phyloP scores from a whole-genome alignment of 2,797 vertebrate species.

The Petrocephalus sullivani region DNA sequence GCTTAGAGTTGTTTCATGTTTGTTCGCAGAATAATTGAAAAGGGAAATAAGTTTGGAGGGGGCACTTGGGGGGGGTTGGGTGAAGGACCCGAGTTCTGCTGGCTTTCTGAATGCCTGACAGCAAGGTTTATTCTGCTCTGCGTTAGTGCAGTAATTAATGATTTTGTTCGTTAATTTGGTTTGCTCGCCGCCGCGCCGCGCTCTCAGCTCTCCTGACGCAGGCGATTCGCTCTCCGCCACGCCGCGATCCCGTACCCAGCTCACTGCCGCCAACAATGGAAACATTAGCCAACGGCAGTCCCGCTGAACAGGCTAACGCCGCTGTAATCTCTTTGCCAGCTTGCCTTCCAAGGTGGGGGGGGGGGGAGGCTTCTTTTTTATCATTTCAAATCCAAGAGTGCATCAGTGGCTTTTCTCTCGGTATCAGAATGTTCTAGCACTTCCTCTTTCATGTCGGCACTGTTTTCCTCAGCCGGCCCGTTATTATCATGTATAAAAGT shows the following conservation, averaged over 20 bases:
- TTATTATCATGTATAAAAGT: slow-evolving; percentile 2
- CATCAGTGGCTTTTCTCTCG: neutral
- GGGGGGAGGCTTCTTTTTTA: neutral
- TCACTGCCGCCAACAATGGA: slow-evolving; percentile 46
- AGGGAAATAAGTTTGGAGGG: slow-evolving; percentile 24
- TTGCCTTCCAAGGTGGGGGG: slow-evolving; percentile 21
- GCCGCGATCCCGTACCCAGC: slow-evolving; percentile 35
- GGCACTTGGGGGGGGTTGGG: neutral
- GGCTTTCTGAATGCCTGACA: slow-evolving; percentile 36
- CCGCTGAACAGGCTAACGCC: slow-evolving; percentile 36
- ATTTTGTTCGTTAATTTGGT: slow-evolving; percentile 41
- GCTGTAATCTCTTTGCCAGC: slow-evolving; percentile 44
- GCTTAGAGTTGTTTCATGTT: slow-evolving; percentile 46
- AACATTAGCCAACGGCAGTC: slow-evolving; percentile 42
- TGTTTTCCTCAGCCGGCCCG: neutral
- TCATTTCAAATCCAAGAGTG: slow-evolving; percentile 13
- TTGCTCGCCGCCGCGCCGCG: slow-evolving; percentile 40
- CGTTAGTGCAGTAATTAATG: slow-evolving; percentile 45
- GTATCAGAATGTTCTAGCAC: neutral
- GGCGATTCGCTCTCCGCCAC: slow-evolving; percentile 29
- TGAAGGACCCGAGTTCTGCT: neutral
- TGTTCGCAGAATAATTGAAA: slow-evolving; percentile 47
- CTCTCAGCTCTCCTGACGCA: slow-evolving; percentile 16
- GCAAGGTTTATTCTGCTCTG: slow-evolving; percentile 38
- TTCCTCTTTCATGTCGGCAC: neutral